Evolutionary conservation across 2,113 vertebrate genomes (phyloP), one percentile per base, ranked within the genome.

Genomic region (Falco punctatus): DNA sequence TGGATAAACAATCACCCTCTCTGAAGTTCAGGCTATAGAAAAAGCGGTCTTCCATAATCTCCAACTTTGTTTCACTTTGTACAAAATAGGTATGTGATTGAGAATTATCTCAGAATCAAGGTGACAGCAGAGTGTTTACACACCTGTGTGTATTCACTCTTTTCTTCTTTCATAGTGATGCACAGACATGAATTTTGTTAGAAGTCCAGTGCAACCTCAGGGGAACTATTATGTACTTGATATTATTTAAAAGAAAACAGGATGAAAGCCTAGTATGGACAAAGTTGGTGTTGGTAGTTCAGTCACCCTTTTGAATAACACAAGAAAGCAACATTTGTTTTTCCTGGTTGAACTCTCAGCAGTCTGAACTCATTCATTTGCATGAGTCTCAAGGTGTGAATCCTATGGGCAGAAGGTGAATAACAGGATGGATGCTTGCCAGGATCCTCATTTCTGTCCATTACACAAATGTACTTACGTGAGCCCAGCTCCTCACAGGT

Each of bases 381-480:
- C 22, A 61, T 42, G 42, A 58, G 30, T 54, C 16, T 70, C 46
- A 73, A 62, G 12, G 12, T 66, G 6, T 87, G 78, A 61, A 70
- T 49, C 7, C 3, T 21, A 49, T 9, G 5, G 28, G 20, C 38
- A 74, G 57, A 55, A 88, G 24, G 27, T 61, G 54, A 79, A 40
- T 61, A 61, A 82, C 19, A 74, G 23, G 13, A 48, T 0, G 3
- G 23, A 2, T 32, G 2, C 40, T n/a, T 66, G 24, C 33, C 1
- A 1, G 55, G 55, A 74, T 8, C 30, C 26, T 48, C 19, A 28
- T 35, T 49, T 85, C 38, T 90, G 18, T 38, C 30, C 9, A 4
- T 62, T 58, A 64, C 55, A 79, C 20, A 77, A 62, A 49, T 27
- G 11, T 6, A 18, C 40, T 78, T 42, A 5, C 52, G 10, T 19